Base-by-base conservation (phyloP, 1,140 invertebrate species). In the Aporrectodea caliginosa region DNA sequence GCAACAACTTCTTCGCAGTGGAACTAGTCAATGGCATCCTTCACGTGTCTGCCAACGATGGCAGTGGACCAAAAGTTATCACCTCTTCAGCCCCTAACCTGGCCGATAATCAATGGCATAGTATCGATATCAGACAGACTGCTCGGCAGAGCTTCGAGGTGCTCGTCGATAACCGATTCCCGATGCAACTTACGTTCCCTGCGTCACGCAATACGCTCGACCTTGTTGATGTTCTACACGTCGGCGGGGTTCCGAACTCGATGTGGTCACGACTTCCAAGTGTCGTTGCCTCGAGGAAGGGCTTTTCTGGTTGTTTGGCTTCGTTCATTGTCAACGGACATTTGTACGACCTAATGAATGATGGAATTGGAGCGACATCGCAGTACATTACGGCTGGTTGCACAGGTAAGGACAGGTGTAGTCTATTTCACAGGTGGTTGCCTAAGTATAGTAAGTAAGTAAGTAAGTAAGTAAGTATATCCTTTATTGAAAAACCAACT, bases 291-390 rank as follows among this genome's bases (percentile, higher is more conserved):
- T 96, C 96, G 0, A 91, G 91, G 78, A 93, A 94, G 83, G 96
- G 96, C 0, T 98, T 95, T 87, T 93, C 96, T 85, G 96, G 97
- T 0, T 99, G 96, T 85, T 90, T 98, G 81, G 94, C 95, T 0
- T 95, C 94, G 32, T 84, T 98, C 72, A 94, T 97, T 85, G 89
- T 98, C n/a, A 96, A 95, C 79, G 96, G 95, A 16, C 93, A 95
- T 83, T 79, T 83, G 0, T 83, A 84, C 22, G 84, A 88, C 78
- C 80, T 88, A 2, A 43, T 70, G 22, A 77, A 69, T 16, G 78
- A 81, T 16, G 69, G 78, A 43, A 81, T 79, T 29, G 81, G 82
- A 58, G 79, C 34, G 16, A 43, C 58, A 30, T 70, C 31, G 27
- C 43, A 58, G 43, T 75, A 78, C n/a, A 58, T 82, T n/a, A 43